Evolutionary conservation across 1,140 invertebrate species (phyloP), one percentile per base, ranked within the genome.

Genomic region (Heliconius hermathena): DNA sequence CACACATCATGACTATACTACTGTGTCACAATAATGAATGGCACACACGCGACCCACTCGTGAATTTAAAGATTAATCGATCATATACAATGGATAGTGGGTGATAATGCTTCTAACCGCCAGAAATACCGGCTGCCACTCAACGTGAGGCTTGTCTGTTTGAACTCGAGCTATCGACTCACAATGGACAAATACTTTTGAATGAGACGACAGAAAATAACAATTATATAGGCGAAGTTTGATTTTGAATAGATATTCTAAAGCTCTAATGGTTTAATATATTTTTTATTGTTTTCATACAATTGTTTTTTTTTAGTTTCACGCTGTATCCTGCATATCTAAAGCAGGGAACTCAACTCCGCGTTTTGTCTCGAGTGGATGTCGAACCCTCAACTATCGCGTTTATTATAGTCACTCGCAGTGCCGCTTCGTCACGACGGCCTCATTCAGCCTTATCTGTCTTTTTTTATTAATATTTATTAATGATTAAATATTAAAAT

Each of bases 141-240:
- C 78, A 76, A 76, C 78, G 22, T 79, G 80, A 80, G 71, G 71
- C 78, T 73, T 70, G 82, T 75, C 80, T 70, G 75, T 73, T 54
- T 36, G 71, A 71, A 54, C 74, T 66, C 71, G 76, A 76, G 77
- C 77, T 36, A 36, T 22, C 66, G 79, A 77, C 73, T 80, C 74
- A 81, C 83, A 84, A 77, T 78, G 77, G 75, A 82, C 79, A 79
- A 77, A 84, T 76, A 76, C 74, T 81, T 79, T 80, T 78, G 81
- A 80, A 81, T 76, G 78, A 80, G 76, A 80, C 78, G 66, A 84
- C 76, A 83, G 81, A 79, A 79, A 74, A 70, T 54, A 49, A 81
- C 71, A 70, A 71, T 49, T 76, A 78, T 73, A 75, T 82, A 66
- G 81, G 78, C 77, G 79, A 79, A 49, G 22, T 66, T 29, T 22